A percentile compares a stretch with the other conserved stretches of the same genome.
Conservation (phyloP, 2,888 invertebrate species). For the Cotesia congregata region DNA sequence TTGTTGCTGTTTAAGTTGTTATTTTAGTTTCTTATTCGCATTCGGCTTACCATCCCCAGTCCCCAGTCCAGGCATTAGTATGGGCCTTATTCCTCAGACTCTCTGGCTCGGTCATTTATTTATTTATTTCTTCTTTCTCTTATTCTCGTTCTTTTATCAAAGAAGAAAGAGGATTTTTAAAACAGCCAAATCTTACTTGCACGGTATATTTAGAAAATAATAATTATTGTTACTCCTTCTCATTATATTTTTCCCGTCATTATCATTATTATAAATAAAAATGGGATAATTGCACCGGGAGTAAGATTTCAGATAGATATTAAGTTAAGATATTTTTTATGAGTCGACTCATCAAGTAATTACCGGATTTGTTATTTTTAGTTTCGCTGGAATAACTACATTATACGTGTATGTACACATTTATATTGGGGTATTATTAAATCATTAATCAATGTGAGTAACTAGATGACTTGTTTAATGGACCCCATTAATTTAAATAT, state of each 20-base stretch:
- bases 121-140: background rate
- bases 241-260: no score
- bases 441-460: conserved; percentile 1
- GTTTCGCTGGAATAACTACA: background rate
- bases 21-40: conserved; percentile 29
- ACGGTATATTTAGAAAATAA: background rate
- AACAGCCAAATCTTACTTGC: background rate
- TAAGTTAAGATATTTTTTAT: no score
- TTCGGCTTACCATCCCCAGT: conserved; percentile 36
- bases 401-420: background rate
- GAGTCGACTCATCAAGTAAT: background rate
- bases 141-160: background rate
- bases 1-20: conserved; percentile 37
- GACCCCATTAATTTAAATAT: background rate
- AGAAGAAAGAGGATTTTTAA: background rate
- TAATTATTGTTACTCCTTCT: background rate
- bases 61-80: conserved; percentile 28
- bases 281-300: no score
- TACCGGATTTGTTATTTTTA: background rate
- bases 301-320: no score
- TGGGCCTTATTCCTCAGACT: conserved; percentile 23
- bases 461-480: conserved; percentile 1
- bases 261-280: no score
- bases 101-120: conserved; percentile 19
- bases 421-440: background rate